These are phyloP conservation scores for Ataeniobius toweri DNA, from an alignment of 2,797 vertebrate genomes.

Conservation along the genomic window DNA sequence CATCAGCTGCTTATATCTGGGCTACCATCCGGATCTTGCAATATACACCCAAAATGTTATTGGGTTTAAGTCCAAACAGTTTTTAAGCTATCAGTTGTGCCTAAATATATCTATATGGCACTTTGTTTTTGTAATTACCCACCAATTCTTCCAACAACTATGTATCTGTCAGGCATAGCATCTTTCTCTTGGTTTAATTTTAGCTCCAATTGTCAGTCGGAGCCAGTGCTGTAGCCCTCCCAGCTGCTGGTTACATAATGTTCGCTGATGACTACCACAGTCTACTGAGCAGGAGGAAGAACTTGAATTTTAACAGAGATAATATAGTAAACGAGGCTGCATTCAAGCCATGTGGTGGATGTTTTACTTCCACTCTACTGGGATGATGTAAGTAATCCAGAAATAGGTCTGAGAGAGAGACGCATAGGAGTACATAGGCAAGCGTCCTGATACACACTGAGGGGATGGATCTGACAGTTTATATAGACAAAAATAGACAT, in stretches of 20 bases:
- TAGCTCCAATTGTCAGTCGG: constrained; percentile 57
- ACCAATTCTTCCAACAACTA: constrained; percentile 20
- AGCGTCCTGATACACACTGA: constrained; percentile 16
- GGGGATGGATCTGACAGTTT: background rate
- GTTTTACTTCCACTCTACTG: constrained; percentile 66
- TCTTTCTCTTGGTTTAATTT: constrained; percentile 59
- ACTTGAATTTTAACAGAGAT: constrained; percentile 43
- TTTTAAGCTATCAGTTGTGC: background rate
- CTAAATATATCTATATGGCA: background rate
- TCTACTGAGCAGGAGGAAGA: constrained; percentile 54
- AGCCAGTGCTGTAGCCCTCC: constrained; percentile 47
- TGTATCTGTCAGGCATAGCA: constrained; percentile 22
- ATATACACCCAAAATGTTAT: constrained; percentile 5
- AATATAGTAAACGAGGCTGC: constrained; percentile 40
- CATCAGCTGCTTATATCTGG: constrained; percentile 28
- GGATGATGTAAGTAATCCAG: constrained; percentile 61
- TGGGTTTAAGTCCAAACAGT: background rate
- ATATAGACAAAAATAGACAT: constrained; percentile 11
- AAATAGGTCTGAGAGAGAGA: constrained; percentile 64
- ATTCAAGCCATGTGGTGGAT: constrained; percentile 62
- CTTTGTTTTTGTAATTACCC: background rate
- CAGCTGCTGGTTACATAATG: constrained; percentile 73
- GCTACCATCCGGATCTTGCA: background rate
- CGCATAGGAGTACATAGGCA: background rate
- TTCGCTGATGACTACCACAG: constrained; percentile 51